Percentiles rank a stretch among this genome's conserved stretches.
Evolutionary conservation across 2,113 vertebrate species (phyloP).

Genomic region (Leucosticte australis): DNA sequence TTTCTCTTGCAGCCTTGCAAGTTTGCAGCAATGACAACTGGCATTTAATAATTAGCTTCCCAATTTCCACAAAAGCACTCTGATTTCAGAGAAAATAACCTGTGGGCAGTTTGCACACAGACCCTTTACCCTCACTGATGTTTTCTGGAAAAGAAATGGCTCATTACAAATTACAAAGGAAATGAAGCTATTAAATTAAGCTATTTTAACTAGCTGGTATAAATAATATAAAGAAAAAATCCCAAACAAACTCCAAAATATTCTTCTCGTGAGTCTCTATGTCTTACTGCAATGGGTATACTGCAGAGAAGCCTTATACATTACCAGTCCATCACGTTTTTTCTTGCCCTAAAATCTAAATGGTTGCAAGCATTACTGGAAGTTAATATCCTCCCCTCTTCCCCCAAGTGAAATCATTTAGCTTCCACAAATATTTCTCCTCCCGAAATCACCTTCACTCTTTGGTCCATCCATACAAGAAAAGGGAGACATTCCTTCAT

Average conservation of each 20-base stretch:
- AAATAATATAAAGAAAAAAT: not conserved
- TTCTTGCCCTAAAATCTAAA: not conserved
- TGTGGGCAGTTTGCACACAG: not conserved
- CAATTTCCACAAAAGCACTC: not conserved
- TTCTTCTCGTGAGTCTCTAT: not conserved
- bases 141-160: not conserved
- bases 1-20: not conserved
- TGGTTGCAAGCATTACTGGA: not conserved
- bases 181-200: not conserved
- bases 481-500: not conserved
- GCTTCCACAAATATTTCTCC: not conserved
- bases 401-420: not conserved
- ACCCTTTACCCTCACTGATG: not conserved
- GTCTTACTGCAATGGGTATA: not conserved
- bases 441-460: not conserved
- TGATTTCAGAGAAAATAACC: not conserved
- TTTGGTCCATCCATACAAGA: not conserved
- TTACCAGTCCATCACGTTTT: not conserved
- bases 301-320: not conserved
- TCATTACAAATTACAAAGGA: slow-evolving; percentile 22
- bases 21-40: not conserved
- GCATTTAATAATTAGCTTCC: slow-evolving; percentile 19
- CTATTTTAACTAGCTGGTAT: not conserved
- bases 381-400: not conserved
- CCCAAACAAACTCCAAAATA: not conserved